phyloP scores from a whole-genome alignment of 2,113 vertebrate genomes.

The Columbina picui region DNA sequence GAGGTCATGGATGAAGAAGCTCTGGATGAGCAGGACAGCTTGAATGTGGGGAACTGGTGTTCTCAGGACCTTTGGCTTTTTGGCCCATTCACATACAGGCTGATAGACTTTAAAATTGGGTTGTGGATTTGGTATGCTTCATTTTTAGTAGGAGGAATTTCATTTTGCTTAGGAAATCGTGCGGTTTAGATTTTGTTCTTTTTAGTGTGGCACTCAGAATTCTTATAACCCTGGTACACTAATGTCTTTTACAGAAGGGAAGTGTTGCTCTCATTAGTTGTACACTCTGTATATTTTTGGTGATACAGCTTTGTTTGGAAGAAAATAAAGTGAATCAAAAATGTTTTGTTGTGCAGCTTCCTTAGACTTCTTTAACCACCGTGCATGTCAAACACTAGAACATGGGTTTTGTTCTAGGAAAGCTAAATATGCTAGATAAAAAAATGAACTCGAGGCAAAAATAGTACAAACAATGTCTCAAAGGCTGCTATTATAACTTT shows the following conservation, averaged over 20 bases:
- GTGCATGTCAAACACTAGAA: neutral
- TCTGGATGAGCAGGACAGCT: neutral
- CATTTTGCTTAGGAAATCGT: neutral
- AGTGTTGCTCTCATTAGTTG: neutral
- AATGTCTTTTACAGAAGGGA: neutral
- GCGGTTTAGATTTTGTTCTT: neutral
- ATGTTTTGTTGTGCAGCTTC: neutral
- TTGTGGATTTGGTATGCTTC: neutral
- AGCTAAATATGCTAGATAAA: neutral
- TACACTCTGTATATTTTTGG: neutral
- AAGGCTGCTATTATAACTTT: neutral
- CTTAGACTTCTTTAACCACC: neutral
- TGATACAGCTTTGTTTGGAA: neutral
- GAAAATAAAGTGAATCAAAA: neutral
- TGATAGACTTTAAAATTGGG: neutral
- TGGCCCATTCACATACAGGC: neutral
- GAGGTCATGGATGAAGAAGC: neutral
- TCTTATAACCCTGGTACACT: accelerated
- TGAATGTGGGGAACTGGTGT: neutral
- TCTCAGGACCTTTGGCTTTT: neutral
- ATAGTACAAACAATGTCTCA: neutral
- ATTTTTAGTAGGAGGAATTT: neutral
- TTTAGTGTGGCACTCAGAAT: neutral
- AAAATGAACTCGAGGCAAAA: neutral
- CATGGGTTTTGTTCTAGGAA: neutral